Conservation (phyloP, 1,140 invertebrate genomes). For the Drosophila ironensis region DNA sequence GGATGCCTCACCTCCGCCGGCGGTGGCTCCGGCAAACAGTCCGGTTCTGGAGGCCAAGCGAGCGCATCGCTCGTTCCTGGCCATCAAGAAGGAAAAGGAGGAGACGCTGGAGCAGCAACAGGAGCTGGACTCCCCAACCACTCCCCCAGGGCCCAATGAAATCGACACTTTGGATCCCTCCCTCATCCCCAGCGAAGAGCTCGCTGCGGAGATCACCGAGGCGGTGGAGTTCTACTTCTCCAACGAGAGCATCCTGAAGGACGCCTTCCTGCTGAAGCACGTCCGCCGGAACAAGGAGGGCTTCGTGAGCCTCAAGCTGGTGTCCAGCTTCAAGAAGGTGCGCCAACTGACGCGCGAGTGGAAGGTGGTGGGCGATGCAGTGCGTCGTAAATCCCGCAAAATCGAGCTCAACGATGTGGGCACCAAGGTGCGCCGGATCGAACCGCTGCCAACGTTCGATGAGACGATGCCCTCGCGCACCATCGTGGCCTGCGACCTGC, state of each 20-base stretch:
- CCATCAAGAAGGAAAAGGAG: conserved; percentile 58
- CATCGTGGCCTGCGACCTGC: conserved; percentile 92
- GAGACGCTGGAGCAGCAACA: conserved; percentile 19
- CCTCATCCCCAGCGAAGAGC: conserved; percentile 86
- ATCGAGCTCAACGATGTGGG: conserved; percentile 95
- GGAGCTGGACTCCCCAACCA: background rate
- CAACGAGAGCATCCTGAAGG: conserved; percentile 96
- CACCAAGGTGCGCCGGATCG: conserved; percentile 93
- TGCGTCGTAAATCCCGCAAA: conserved; percentile 88
- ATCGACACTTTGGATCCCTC: conserved; percentile 60
- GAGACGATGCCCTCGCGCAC: conserved; percentile 95
- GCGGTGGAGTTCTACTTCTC: conserved; percentile 97
- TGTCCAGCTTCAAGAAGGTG: conserved; percentile 96
- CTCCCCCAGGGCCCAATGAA: conserved; percentile 47
- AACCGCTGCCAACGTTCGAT: conserved; percentile 93
- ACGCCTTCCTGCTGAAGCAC: conserved; percentile 97
- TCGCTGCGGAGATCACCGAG: conserved; percentile 89
- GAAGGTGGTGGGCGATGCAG: conserved; percentile 92
- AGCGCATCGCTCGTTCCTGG: conserved; percentile 69
- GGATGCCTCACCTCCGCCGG: conserved; percentile 63
- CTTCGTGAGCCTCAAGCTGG: conserved; percentile 95
- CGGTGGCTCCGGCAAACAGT: conserved; percentile 58
- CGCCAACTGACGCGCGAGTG: conserved; percentile 96
- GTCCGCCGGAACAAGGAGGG: conserved; percentile 97
- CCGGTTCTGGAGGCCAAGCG: conserved; percentile 56